Base-by-base conservation (phyloP, 2,888 invertebrate species). In the Chaitophorus viminalis region DNA sequence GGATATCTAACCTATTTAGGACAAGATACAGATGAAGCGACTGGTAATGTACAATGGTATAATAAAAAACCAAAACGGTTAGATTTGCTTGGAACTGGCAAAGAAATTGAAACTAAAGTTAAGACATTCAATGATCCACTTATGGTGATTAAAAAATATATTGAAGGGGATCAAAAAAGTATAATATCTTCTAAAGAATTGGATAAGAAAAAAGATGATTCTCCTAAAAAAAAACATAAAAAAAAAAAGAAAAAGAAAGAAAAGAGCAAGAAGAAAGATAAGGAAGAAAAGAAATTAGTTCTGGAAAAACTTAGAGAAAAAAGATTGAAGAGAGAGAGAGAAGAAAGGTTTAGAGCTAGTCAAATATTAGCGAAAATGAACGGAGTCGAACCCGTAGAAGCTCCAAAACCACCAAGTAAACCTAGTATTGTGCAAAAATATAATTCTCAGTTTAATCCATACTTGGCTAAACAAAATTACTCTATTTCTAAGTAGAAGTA, bases 401-500 rank as follows among this genome's bases (percentile, higher is more conserved):
- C 90, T n/a, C 88, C 90, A 86, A 90, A 90, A 90, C 92, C 90
- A 89, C 90, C 91, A 89, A 82, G 90, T 82, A 90, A 91, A 75
- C 89, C 89, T 88, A 88, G 87, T 81, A 81, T 95, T 46, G 93
- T 94, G 90, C 95, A 96, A 90, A 96, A 96, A 92, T 99, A 99
- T 91, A 98, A 98, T 92, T 98, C 98, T 4, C 98, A 99, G 91
- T 99, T 98, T 91, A 99, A 98, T 93, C 99, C 99, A 31, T 94
- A 96, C 91, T 91, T 96, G 83, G 97, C 97, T 25, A 94, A 95
- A 90, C 97, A 97, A 92, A 97, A 97, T 92, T 89, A 88, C 88
- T 75, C 85, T 29, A 78, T 70, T 36, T n/a, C n/a, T n/a, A n/a
- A 76, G 60, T 29, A 89, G 39, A 21, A 29, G 36, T 46, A 33